Base-by-base conservation (phyloP, 2,888 invertebrate species). In the Catocala fraxini region DNA sequence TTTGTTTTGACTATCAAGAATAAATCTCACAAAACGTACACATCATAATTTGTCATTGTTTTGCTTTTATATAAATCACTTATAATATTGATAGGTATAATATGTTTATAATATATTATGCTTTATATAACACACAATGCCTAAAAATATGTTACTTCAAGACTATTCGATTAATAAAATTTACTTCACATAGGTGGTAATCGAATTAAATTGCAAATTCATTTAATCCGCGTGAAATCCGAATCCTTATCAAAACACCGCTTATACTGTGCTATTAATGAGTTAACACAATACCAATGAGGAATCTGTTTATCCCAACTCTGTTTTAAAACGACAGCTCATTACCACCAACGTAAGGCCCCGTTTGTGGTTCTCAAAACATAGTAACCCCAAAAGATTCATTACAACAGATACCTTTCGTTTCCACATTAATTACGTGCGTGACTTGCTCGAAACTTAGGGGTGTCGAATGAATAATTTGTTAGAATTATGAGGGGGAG, bases 381-480 rank as follows among this genome's bases (percentile, higher is more conserved):
- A 74, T 65, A 48, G 68, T 65, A 48, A 70, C 75, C 71, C 49
- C 75, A 71, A 65, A 71, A 73, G 75, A 75, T 75, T 71, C 64
- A 75, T 75, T 75, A 75, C 65, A 68, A 59, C 63, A 66, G 71
- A 70, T 75, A 75, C 75, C 75, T 75, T 75, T 71, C 73, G 64
- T 65, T 73, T 68, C 58, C 55, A 67, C 70, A 70, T 71, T 77
- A 77, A 77, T 77, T 77, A 77, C 77, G 70, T 61, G 75, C 69
- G 73, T 77, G 77, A 77, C 77, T 77, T 73, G 77, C 77, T 60
- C 33, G 62, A 60, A 25, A 42, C 46, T 25, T 43, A 75, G 73
- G 75, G 75, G 55, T 75, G 73, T 25, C 46, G 10, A 15, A 51
- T 63, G 58, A 58, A 58, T 63, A 54, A 63, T 63, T 63, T 53